These are phyloP conservation scores for Itoplectis maculator DNA, from an alignment of 2,888 invertebrate genomes.

Conservation along the genomic window DNA sequence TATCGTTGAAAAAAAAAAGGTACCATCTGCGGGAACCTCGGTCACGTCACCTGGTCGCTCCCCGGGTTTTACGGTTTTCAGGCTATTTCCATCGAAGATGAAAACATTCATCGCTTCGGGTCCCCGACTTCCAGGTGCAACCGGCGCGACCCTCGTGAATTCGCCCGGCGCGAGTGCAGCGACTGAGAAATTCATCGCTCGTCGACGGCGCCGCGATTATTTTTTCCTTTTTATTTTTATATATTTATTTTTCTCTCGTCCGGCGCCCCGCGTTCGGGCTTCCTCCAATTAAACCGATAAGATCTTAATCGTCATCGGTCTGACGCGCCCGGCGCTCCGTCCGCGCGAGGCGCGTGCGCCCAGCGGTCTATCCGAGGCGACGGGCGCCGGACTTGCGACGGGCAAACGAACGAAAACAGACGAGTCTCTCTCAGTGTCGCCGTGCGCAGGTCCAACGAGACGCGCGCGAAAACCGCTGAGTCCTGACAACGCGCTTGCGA, in stretches of 20 bases:
- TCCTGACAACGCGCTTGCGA: too few species aligned
- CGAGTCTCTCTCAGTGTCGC: background rate
- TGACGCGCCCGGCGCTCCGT: constrained; percentile 64
- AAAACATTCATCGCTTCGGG: constrained; percentile 17
- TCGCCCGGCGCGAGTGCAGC: constrained; percentile 38
- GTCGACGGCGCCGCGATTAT: constrained; percentile 62
- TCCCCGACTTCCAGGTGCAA: constrained; percentile 35
- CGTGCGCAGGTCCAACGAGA: too few species aligned
- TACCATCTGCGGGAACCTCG: constrained; percentile 80
- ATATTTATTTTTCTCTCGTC: constrained; percentile 54
- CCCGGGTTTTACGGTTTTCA: constrained; percentile 78
- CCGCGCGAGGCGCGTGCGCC: constrained; percentile 60
- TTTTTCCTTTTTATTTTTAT: too few species aligned
- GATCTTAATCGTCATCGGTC: constrained; percentile 78
- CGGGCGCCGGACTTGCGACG: background rate
- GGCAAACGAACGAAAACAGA: background rate
- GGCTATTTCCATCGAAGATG: constrained; percentile 72
- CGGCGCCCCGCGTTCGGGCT: constrained; percentile 62
- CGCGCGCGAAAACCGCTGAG: too few species aligned
- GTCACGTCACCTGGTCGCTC: constrained; percentile 78
- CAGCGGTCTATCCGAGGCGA: constrained; percentile 57
- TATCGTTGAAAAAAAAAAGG: constrained; percentile 65
- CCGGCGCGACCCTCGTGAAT: constrained; percentile 18
- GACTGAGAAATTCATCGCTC: constrained; percentile 13
- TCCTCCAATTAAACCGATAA: constrained; percentile 80